phyloP scores from a whole-genome alignment of 2,888 invertebrate species.

The Antheraea assamensis region DNA sequence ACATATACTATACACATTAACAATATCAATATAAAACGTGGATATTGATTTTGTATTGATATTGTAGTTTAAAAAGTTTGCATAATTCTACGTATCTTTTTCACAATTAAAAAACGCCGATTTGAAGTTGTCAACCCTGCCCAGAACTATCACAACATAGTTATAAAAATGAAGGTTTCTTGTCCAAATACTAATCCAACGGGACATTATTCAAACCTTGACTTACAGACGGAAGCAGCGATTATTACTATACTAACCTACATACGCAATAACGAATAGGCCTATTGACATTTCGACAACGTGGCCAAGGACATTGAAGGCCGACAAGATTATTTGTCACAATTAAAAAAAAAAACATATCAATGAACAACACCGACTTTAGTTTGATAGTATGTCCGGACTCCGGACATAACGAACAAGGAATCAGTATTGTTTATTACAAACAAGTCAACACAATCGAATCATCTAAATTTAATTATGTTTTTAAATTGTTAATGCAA shows the following conservation, averaged over 20 bases:
- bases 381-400: not conserved
- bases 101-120: not conserved
- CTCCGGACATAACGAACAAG: not conserved
- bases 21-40: no score
- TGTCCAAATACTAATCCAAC: not conserved
- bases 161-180: not conserved
- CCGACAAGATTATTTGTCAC: not conserved
- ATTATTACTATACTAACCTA: slow-evolving; percentile 6
- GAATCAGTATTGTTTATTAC: not conserved
- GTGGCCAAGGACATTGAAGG: not conserved
- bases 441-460: not conserved
- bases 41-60: no score
- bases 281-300: not conserved
- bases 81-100: not conserved
- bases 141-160: not conserved
- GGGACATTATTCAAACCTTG: slow-evolving; percentile 1
- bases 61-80: no score
- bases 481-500: not conserved
- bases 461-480: not conserved
- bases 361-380: not conserved
- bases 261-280: slow-evolving; percentile 5
- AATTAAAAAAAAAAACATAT: not conserved
- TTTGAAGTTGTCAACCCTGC: not conserved
- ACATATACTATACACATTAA: no score
- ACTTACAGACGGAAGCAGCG: not conserved